A percentile compares a stretch with the other conserved stretches of the same genome.
phyloP scores from a whole-genome alignment of 2,797 vertebrate genomes.

The Apogon hyalosoma region DNA sequence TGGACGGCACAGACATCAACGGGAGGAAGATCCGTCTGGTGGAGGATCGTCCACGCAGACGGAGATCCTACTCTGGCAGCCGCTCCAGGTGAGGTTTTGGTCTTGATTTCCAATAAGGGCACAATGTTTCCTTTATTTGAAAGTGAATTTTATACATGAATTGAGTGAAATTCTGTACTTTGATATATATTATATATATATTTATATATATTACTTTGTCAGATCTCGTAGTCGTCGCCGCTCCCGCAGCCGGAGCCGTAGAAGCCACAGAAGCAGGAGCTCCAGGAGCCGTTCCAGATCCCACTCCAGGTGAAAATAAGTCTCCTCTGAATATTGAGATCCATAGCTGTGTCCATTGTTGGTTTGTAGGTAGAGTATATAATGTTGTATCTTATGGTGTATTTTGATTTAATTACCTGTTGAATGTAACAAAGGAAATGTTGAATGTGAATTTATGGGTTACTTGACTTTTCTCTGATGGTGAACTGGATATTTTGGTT shows the following conservation, averaged over 20 bases:
- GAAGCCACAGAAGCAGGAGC: slow-evolving; percentile 89
- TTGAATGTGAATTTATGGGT: no score
- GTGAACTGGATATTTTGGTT: no score
- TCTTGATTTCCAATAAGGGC: no score
- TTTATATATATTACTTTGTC: slow-evolving; percentile 84
- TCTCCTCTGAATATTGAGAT: no score
- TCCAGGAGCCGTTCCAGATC: slow-evolving; percentile 89
- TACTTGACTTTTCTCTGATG: no score
- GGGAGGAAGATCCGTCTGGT: slow-evolving; percentile 96
- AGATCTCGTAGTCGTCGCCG: slow-evolving; percentile 86
- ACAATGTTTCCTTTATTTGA: no score
- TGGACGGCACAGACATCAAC: slow-evolving; percentile 96
- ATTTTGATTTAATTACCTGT: no score
- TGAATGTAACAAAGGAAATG: no score
- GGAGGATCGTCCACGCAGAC: slow-evolving; percentile 89
- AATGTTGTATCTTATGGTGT: no score
- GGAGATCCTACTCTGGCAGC: slow-evolving; percentile 91
- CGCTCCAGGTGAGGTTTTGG: slow-evolving; percentile 86
- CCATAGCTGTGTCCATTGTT: no score
- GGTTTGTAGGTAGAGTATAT: no score
- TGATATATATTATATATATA: neutral
- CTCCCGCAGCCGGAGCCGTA: slow-evolving; percentile 87
- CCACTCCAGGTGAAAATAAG: slow-evolving; percentile 86
- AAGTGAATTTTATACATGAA: no score
- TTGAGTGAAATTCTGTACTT: neutral